Evolutionary conservation across 2,888 invertebrate species (phyloP).

Genomic region (Luperina testacea): DNA sequence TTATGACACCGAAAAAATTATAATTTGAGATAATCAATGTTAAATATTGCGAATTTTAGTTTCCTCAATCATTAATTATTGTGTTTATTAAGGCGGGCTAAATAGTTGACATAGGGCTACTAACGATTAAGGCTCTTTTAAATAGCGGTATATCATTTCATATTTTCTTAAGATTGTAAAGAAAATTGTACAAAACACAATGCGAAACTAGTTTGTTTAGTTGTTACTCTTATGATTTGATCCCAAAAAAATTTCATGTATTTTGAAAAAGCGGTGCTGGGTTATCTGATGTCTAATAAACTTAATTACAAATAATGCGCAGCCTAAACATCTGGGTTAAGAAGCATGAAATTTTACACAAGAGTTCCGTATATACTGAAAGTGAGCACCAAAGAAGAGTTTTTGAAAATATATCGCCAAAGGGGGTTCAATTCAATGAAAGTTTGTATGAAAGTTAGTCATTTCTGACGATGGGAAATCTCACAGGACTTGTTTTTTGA

Average conservation of each 20-base stretch:
- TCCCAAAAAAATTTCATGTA: not conserved
- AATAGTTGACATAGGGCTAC: not conserved
- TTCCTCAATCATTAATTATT: not conserved
- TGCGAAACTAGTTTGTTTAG: not conserved
- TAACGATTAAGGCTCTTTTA: not conserved
- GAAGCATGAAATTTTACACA: not conserved
- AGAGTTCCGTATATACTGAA: not conserved
- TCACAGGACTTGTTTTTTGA: not conserved
- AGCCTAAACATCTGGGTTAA: not conserved
- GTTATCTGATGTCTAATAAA: not conserved
- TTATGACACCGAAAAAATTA: not conserved
- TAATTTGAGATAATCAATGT: conserved; percentile 3
- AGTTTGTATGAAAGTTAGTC: not conserved
- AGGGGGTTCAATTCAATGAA: not conserved
- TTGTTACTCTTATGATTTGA: not conserved
- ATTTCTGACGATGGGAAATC: not conserved
- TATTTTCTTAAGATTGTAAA: not conserved
- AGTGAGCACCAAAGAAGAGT: not conserved
- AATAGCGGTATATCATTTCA: not conserved
- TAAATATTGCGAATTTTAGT: not conserved
- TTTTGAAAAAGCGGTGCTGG: not conserved
- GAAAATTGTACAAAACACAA: not conserved
- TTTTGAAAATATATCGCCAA: not conserved
- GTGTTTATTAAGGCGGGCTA: not conserved
- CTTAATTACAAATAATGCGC: not conserved